A percentile compares a stretch with the other conserved stretches of the same genome.
These are phyloP conservation scores for Trissolcus brochymenae DNA, from an alignment of 2,888 invertebrate genomes.

Conservation along the genomic window DNA sequence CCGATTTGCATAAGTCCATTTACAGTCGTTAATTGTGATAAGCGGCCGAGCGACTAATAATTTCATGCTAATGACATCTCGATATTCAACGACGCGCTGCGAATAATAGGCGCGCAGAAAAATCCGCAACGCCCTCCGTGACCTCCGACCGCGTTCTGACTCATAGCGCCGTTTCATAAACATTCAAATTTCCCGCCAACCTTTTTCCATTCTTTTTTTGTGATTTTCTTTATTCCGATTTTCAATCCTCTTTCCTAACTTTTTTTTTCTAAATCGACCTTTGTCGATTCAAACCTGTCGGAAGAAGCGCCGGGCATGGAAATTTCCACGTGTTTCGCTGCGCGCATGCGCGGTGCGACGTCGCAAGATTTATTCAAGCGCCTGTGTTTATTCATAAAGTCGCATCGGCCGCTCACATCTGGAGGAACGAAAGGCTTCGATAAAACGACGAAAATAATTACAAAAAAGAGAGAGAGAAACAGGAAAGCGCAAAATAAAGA, in stretches of 20 bases:
- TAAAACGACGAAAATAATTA: neutral
- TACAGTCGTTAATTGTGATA: conserved; percentile 19
- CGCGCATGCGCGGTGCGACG: conserved; percentile 28
- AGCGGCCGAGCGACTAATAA: conserved; percentile 16
- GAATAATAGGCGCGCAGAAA: conserved; percentile 29
- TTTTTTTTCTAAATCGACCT: no score
- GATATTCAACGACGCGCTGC: conserved; percentile 29
- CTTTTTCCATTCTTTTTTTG: neutral
- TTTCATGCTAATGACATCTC: conserved; percentile 31
- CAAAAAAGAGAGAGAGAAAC: neutral
- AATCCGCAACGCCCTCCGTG: conserved; percentile 22
- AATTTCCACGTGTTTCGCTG: conserved; percentile 61
- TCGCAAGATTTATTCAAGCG: conserved; percentile 43
- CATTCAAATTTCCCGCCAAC: conserved; percentile 8
- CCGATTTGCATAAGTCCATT: conserved; percentile 12
- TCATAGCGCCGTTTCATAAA: conserved; percentile 18
- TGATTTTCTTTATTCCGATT: no score
- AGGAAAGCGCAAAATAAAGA: conserved; percentile 5
- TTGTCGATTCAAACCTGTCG: no score
- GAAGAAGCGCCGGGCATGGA: conserved; percentile 44
- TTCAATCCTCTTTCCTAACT: no score
- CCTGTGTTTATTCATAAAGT: conserved; percentile 49
- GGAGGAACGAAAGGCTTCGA: conserved; percentile 18
- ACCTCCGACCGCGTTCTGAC: conserved; percentile 36
- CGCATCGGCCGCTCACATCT: conserved; percentile 35